Base-by-base conservation (phyloP, 2,888 invertebrate species). In the Aproaerema taeniolella region DNA sequence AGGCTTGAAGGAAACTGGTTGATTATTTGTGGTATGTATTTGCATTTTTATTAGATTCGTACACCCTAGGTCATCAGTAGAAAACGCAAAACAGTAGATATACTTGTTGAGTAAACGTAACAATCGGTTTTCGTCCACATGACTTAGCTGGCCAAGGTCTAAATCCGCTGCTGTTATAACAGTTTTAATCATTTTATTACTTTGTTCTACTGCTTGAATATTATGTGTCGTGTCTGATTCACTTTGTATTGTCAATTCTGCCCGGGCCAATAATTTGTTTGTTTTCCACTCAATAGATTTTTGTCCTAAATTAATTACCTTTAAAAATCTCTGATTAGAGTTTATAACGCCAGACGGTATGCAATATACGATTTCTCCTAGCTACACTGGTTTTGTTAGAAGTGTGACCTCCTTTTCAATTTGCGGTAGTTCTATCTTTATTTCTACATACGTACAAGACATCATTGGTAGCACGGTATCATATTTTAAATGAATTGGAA, bases 21-120 rank as follows among this genome's bases (percentile, higher is more conserved):
- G 4, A 3, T 34, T 15, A 14, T 14, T 30, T 4, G 12, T 20
- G 0, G 34, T 34, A 5, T 28, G 28, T 33, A 45, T 45, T 2
- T 39, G 31, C 36, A 41, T 41, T 12, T 31, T 26, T 2, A 39
- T 35, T 7, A 39, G 11, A 7, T 39, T 28, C 1, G 39, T 37
- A n/a, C 39, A 33, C 1, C 41, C 41, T 37, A 45, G 31, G 2
- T 45, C 45, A 9, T 15, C 37, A 2, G 38, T 41, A 8, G 7
- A 3, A 13, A 13, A 35, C 8, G 45, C 39, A 39, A 41, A 41
- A 9, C 13, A 39, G 10, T 12, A 8, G 2, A 2, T 7, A 31
- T 14, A 41, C 14, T n/a, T 17, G 26, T 41, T 39, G n/a, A 45
- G 24, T 17, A 45, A 9, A 1, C n/a, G 8, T 10, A 45, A 9